Percentiles rank a stretch among this genome's conserved stretches.
phyloP scores from a whole-genome alignment of 1,140 invertebrate genomes.

The Coelopa frigida region DNA sequence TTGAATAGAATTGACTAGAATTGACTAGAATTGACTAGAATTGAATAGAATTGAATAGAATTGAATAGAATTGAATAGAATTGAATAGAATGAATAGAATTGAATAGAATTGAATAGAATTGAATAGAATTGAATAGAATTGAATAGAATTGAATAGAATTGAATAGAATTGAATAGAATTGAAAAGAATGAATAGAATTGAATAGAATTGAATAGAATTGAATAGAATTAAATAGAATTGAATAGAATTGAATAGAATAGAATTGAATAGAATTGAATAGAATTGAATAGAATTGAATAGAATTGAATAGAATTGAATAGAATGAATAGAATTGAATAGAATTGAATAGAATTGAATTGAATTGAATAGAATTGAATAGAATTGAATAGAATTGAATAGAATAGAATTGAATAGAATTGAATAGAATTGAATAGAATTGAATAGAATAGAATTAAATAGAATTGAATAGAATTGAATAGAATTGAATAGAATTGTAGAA shows the following conservation, averaged over 20 bases:
- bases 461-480: slow-evolving; percentile 6
- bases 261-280: slow-evolving; percentile 5
- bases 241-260: slow-evolving; percentile 8
- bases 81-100: slow-evolving; percentile 6
- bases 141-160: not conserved
- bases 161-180: not conserved
- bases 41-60: slow-evolving; percentile 4
- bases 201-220: slow-evolving; percentile 5
- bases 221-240: slow-evolving; percentile 3
- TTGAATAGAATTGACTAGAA: slow-evolving; percentile 4
- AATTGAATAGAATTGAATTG: slow-evolving; percentile 6
- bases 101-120: slow-evolving; percentile 5
- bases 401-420: slow-evolving; percentile 6
- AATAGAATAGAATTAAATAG: slow-evolving; percentile 5
- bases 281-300: slow-evolving; percentile 5
- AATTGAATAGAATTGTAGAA: slow-evolving; percentile 1
- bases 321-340: slow-evolving; percentile 3
- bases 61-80: slow-evolving; percentile 6
- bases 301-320: slow-evolving; percentile 5
- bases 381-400: slow-evolving; percentile 6
- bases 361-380: slow-evolving; percentile 6
- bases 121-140: slow-evolving; percentile 1
- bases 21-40: slow-evolving; percentile 1
- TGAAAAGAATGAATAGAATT: slow-evolving; percentile 1
- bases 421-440: slow-evolving; percentile 6